A percentile compares a stretch with the other conserved stretches of the same genome.
phyloP scores from a whole-genome alignment of 2,113 vertebrate genomes.

The Heptranchias perlo region DNA sequence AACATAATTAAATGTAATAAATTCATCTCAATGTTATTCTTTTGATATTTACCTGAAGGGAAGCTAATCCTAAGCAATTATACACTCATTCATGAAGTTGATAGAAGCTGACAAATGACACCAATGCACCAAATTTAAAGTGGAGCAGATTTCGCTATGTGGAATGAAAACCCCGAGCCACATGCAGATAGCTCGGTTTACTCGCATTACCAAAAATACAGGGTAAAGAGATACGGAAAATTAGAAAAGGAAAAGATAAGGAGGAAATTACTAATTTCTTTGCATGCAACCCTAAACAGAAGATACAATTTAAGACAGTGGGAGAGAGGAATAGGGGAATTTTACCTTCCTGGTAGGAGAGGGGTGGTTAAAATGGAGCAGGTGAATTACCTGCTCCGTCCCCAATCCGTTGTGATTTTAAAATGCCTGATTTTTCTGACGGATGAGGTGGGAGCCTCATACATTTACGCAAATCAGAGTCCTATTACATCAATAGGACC shows the following conservation, averaged over 20 bases:
- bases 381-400: background rate
- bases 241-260: background rate
- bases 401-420: background rate
- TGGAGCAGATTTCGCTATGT: background rate
- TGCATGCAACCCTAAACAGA: background rate
- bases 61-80: background rate
- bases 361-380: background rate
- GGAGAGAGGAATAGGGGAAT: background rate
- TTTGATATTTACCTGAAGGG: constrained; percentile 16
- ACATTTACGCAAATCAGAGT: background rate
- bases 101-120: background rate
- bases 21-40: background rate
- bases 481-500: background rate
- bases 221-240: background rate
- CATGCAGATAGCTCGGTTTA: background rate
- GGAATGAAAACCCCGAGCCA: background rate
- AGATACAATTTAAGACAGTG: background rate
- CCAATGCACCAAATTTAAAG: too few relatives aligned
- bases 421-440: background rate
- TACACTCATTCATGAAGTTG: background rate
- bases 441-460: background rate
- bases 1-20: background rate
- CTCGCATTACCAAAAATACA: background rate
- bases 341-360: background rate
- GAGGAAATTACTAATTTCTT: background rate